Conservation (phyloP, 2,888 invertebrate genomes). For the Acronicta alni region DNA sequence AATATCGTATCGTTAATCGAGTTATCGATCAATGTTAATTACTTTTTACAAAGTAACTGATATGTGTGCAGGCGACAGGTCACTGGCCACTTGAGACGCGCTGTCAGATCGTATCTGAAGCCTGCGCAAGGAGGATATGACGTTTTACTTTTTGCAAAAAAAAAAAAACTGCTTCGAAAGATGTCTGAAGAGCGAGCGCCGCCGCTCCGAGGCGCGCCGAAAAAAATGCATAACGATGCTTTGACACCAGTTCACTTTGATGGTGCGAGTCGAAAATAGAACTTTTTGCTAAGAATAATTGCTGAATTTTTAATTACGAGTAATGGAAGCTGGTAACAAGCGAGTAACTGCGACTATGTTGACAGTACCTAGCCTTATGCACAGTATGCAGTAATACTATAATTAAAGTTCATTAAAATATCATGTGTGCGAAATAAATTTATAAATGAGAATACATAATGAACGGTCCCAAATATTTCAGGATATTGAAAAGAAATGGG, state of each 20-base stretch:
- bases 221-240: slow-evolving; percentile 77
- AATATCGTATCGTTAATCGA: slow-evolving; percentile 35
- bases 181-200: slow-evolving; percentile 78
- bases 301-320: slow-evolving; percentile 42
- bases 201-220: slow-evolving; percentile 67
- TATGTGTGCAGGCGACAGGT: slow-evolving; percentile 66
- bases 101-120: slow-evolving; percentile 76
- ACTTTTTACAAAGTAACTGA: slow-evolving; percentile 57
- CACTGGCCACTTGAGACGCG: slow-evolving; percentile 76
- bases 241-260: slow-evolving; percentile 67
- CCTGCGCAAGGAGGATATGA: slow-evolving; percentile 73
- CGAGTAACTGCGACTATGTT: background rate
- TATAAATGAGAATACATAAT: too few relatives aligned
- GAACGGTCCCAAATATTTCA: too few relatives aligned
- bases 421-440: background rate
- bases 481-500: too few relatives aligned
- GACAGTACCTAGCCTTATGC: too few relatives aligned
- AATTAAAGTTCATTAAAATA: background rate
- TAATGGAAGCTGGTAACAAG: slow-evolving; percentile 12
- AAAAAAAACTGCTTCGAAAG: slow-evolving; percentile 71
- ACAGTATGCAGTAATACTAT: too few relatives aligned
- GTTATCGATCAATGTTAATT: slow-evolving; percentile 59
- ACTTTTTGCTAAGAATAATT: slow-evolving; percentile 51
- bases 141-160: slow-evolving; percentile 77
- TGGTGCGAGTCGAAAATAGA: slow-evolving; percentile 57